phyloP scores from a whole-genome alignment of 64 coral and sea anemone species.

The Dendronephthya gigantea region DNA sequence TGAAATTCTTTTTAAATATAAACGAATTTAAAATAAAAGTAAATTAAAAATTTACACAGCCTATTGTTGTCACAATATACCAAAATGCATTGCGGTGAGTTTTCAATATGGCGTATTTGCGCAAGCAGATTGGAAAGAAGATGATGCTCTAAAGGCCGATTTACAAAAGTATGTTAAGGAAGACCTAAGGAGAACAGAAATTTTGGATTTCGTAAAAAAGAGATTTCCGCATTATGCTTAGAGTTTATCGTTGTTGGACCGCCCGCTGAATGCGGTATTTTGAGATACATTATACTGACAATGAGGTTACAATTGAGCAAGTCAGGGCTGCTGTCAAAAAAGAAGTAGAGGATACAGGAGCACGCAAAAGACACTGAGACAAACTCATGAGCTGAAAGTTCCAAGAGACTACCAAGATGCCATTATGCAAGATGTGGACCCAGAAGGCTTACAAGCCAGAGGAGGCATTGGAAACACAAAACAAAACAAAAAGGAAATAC shows the following conservation, averaged over 20 bases:
- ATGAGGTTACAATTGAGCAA: not conserved
- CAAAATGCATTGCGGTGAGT: not conserved
- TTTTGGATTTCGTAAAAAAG: not conserved
- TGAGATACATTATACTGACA: slow-evolving; percentile 9
- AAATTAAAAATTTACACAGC: too few species aligned
- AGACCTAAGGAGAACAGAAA: not conserved
- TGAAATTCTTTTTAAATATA: too few species aligned
- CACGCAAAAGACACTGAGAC: slow-evolving; percentile 11
- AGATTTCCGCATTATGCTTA: not conserved
- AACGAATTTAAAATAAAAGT: too few species aligned
- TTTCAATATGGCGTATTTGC: slow-evolving; percentile 2
- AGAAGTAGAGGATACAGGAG: slow-evolving; percentile 7
- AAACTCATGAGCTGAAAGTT: slow-evolving; percentile 9
- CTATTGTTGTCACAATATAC: too few species aligned
- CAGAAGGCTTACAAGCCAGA: not conserved
- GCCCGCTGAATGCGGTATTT: slow-evolving; percentile 11
- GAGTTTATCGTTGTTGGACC: not conserved
- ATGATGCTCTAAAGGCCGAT: not conserved
- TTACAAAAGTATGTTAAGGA: not conserved
- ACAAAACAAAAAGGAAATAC: not conserved
- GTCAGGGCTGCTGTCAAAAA: not conserved
- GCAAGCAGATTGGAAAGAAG: not conserved
- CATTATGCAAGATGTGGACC: not conserved
- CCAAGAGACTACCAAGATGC: not conserved
- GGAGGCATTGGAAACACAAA: slow-evolving; percentile 1